Conservation (phyloP, 1,140 invertebrate genomes). For the Himalopsyche phryganea region DNA sequence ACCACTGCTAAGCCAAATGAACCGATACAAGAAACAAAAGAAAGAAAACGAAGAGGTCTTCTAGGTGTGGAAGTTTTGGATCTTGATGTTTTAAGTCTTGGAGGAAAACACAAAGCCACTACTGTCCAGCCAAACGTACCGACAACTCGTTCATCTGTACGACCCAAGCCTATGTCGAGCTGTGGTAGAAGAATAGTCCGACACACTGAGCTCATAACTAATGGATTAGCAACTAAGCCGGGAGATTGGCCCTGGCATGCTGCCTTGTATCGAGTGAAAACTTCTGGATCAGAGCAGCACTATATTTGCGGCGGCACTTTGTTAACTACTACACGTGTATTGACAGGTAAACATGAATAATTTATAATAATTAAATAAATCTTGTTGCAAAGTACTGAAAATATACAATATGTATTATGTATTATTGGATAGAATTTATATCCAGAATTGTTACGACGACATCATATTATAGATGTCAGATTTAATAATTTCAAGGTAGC, state of each 20-base stretch:
- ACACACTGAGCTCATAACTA: slow-evolving; percentile 42
- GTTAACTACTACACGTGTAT: slow-evolving; percentile 42
- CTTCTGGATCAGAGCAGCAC: slow-evolving; percentile 35
- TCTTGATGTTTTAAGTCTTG: too few species aligned
- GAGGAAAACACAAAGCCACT: too few species aligned
- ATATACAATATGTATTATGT: not conserved
- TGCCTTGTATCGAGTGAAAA: slow-evolving; percentile 72
- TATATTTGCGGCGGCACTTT: slow-evolving; percentile 50
- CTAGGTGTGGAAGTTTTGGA: too few species aligned
- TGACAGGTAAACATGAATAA: slow-evolving; percentile 41
- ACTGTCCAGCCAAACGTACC: too few species aligned
- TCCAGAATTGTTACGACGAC: not conserved
- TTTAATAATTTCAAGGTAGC: not conserved
- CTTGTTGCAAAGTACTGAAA: not conserved
- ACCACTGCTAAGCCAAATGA: too few species aligned
- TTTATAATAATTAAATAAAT: not conserved
- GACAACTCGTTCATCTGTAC: too few species aligned
- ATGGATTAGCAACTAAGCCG: slow-evolving; percentile 45
- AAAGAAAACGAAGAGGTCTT: too few species aligned
- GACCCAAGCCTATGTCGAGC: too few species aligned
- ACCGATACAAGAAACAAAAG: too few species aligned
- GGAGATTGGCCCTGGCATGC: slow-evolving; percentile 90
- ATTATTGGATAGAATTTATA: not conserved
- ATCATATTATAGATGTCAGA: too few species aligned
- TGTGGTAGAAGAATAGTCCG: slow-evolving; percentile 43